Base-by-base conservation (phyloP, 2,888 invertebrate genomes). In the Parnassius mnemosyne region DNA sequence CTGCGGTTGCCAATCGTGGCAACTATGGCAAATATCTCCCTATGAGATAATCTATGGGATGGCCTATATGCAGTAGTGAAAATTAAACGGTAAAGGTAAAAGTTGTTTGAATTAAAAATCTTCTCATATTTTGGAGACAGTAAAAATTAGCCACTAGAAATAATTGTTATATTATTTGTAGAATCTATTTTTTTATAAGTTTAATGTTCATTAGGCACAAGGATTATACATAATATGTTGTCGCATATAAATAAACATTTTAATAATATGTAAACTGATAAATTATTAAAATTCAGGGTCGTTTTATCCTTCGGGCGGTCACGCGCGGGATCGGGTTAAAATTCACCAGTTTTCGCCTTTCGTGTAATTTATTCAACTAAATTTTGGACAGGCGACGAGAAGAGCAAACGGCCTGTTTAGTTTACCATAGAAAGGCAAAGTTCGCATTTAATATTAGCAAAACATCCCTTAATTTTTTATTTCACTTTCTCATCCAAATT, bases 331-430 rank as follows among this genome's bases (percentile, higher is more conserved):
- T 65, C 66, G 69, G 72, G 72, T 73, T 73, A 86, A 86, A 87
- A 86, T 89, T 87, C 87, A 85, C 83, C 85, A 79, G 82, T 84
- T 83, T 79, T 79, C 81, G 79, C 82, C 77, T 76, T 69, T 73
- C 68, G 73, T 73, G 74, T 87, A 87, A 88, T 87, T 87, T 89
- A 89, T 89, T 87, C 87, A 82, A 86, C 83, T 84, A 84, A 83
- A 87, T 85, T 88, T 87, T 75, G 81, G 80, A 82, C 83, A 82
- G 78, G 79, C 75, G 76, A 78, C 81, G 77, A 75, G 77, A 77
- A 74, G 81, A 77, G 81, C 80, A 80, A 80, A 80, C 79, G 76
- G 75, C 75, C 78, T 79, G 78, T 77, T 80, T 79, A 79, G 80
- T 77, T 71, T 65, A 63, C 67, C 63, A 53, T 65, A 62, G 61